Percentiles rank a stretch among this genome's conserved stretches.
Conservation (phyloP, 2,888 invertebrate genomes). For the Cosmia trapezina region DNA sequence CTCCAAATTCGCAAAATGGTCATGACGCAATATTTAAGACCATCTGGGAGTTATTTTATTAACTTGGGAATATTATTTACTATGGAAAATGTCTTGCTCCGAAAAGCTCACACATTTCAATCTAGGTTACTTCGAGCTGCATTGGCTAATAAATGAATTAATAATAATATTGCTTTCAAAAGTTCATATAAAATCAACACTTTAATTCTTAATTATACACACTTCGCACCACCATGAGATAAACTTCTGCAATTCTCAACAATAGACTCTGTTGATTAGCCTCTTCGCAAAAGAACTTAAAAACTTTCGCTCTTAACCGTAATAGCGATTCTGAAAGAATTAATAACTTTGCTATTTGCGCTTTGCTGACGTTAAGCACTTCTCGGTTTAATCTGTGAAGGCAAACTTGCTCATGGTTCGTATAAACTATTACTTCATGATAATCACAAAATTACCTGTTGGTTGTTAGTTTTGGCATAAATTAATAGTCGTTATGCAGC, state of each 20-base stretch:
- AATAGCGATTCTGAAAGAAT: slow-evolving; percentile 60
- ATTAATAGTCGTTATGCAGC: slow-evolving; percentile 45
- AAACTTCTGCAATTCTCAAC: slow-evolving; percentile 21
- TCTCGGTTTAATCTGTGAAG: slow-evolving; percentile 61
- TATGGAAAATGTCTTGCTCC: background rate
- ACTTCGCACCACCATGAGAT: slow-evolving; percentile 11
- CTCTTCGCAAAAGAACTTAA: slow-evolving; percentile 33
- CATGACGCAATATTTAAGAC: slow-evolving; percentile 8
- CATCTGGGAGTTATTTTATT: slow-evolving; percentile 13
- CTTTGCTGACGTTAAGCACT: slow-evolving; percentile 64
- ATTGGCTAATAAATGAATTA: background rate
- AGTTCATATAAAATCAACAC: background rate
- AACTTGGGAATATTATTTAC: slow-evolving; percentile 9
- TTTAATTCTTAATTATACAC: slow-evolving; percentile 10
- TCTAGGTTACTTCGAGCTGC: too few relatives aligned
- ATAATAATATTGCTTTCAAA: background rate
- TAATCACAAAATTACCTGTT: slow-evolving; percentile 57
- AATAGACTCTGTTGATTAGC: slow-evolving; percentile 41
- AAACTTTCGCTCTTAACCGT: slow-evolving; percentile 59
- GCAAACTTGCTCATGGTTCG: slow-evolving; percentile 38
- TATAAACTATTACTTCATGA: slow-evolving; percentile 48
- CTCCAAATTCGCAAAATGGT: slow-evolving; percentile 19
- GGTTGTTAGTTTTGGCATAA: slow-evolving; percentile 47
- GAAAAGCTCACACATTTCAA: background rate
- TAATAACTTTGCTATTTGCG: slow-evolving; percentile 67